phyloP scores from a whole-genome alignment of 2,797 vertebrate genomes.

The Crypturellus tataupa region DNA sequence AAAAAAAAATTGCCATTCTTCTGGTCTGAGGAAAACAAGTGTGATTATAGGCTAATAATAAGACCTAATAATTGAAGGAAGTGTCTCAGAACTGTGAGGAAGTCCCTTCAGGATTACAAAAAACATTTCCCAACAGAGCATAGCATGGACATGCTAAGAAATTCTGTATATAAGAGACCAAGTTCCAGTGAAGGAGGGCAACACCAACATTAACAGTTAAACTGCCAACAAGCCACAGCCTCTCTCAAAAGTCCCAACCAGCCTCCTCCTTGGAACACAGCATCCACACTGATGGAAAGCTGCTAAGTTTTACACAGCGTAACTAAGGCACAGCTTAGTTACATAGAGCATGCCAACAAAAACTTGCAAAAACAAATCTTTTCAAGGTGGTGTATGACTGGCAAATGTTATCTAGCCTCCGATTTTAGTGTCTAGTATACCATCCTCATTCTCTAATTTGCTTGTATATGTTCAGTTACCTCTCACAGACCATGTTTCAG shows the following conservation, averaged over 20 bases:
- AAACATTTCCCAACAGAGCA: not conserved
- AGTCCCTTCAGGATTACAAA: not conserved
- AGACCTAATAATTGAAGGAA: not conserved
- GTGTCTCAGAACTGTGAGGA: not conserved
- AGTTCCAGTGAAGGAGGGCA: not conserved
- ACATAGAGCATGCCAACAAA: conserved; percentile 12
- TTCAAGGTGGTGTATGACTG: not conserved
- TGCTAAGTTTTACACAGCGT: not conserved
- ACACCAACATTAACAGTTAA: not conserved
- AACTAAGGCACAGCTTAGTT: not conserved
- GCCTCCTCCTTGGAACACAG: not conserved
- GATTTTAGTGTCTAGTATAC: not conserved
- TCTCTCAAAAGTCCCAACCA: not conserved
- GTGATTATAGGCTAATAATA: not conserved
- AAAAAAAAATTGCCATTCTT: not conserved
- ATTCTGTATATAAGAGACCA: not conserved
- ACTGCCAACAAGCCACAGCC: not conserved
- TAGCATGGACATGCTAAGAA: not conserved
- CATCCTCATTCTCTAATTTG: not conserved
- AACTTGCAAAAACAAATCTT: not conserved
- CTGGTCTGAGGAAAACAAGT: not conserved
- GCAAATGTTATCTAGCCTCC: not conserved
- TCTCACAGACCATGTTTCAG: not conserved
- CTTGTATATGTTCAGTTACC: not conserved
- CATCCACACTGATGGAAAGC: not conserved